A percentile compares a stretch with the other conserved stretches of the same genome.
Conservation (phyloP, 2,888 invertebrate species). For the Phengaris arion region DNA sequence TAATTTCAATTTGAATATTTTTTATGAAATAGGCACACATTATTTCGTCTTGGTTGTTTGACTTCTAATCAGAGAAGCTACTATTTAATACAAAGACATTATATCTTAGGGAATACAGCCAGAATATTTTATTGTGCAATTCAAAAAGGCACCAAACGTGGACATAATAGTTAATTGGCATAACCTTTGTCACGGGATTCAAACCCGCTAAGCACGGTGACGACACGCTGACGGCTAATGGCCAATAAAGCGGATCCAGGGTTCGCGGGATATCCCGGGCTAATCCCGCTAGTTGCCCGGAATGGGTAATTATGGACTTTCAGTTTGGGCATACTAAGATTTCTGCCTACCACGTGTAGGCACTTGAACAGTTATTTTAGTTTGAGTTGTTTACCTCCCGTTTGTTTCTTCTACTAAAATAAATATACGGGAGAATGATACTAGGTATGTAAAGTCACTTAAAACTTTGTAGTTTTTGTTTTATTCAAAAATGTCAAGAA, state of each 20-base stretch:
- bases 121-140: neutral
- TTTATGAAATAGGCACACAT: too few relatives aligned
- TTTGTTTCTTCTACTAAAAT: too few relatives aligned
- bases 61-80: too few relatives aligned
- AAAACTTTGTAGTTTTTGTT: too few relatives aligned
- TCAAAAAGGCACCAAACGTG: neutral
- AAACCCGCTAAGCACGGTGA: slow-evolving; percentile 37
- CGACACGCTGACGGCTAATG: slow-evolving; percentile 40
- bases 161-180: slow-evolving; percentile 5
- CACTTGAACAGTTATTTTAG: neutral
- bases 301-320: slow-evolving; percentile 35
- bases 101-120: too few relatives aligned
- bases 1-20: too few relatives aligned
- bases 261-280: slow-evolving; percentile 38
- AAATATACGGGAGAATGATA: too few relatives aligned
- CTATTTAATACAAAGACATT: too few relatives aligned
- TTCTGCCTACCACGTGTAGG: neutral
- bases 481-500: too few relatives aligned
- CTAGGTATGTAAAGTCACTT: too few relatives aligned
- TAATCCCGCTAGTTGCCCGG: slow-evolving; percentile 37
- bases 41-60: too few relatives aligned
- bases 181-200: slow-evolving; percentile 30
- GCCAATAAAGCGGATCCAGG: slow-evolving; percentile 44
- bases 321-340: slow-evolving; percentile 32
- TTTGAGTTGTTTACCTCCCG: neutral